Conservation (phyloP, 2,113 vertebrate species). For the Hassar affinis region DNA sequence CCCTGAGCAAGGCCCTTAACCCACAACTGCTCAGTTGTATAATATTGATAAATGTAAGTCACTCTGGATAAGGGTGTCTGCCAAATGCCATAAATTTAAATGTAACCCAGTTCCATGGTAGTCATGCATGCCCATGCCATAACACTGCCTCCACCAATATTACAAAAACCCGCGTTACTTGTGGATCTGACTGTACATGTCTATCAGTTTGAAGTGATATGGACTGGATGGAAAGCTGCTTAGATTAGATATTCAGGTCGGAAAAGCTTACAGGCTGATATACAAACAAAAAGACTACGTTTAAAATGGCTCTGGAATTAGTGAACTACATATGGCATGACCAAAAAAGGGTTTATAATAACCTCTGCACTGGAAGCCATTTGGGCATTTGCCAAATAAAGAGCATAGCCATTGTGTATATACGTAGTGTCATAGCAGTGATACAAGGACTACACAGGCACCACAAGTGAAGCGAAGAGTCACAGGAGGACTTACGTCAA, state of each 20-base stretch:
- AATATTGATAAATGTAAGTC: too few species aligned
- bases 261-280: not conserved
- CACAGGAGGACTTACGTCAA: slow-evolving; percentile 80
- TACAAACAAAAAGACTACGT: not conserved
- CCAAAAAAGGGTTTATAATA: not conserved
- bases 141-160: too few species aligned
- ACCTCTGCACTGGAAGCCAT: not conserved
- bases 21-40: too few species aligned
- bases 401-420: not conserved
- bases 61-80: too few species aligned
- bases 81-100: too few species aligned
- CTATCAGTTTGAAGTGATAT: not conserved
- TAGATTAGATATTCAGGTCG: not conserved
- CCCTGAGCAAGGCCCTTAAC: too few species aligned
- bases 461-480: not conserved
- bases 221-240: not conserved
- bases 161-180: too few species aligned
- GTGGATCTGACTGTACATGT: not conserved
- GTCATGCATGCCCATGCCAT: too few species aligned
- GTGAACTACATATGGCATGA: not conserved
- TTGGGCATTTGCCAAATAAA: not conserved
- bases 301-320: not conserved
- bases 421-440: too few species aligned
- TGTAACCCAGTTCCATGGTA: too few species aligned
- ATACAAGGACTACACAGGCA: not conserved